Evolutionary conservation across 2,888 invertebrate species (phyloP).

Genomic region (Cephus runcator): DNA sequence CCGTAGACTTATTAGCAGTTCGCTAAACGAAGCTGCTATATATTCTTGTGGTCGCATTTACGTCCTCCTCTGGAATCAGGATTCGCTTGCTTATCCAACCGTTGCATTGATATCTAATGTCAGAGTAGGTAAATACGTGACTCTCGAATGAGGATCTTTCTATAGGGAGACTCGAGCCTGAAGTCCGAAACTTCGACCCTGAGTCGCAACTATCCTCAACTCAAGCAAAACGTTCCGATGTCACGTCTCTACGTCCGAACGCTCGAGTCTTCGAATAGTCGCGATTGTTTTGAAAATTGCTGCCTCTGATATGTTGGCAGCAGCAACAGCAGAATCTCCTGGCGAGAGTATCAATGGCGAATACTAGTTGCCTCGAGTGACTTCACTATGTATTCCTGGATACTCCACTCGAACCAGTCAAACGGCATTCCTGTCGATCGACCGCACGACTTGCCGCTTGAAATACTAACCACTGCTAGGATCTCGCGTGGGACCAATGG

Average conservation of each 20-base stretch:
- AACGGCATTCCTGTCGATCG: conserved; percentile 49
- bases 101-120: neutral
- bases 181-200: neutral
- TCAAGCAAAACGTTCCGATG: neutral
- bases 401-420: conserved; percentile 43
- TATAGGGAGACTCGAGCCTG: neutral
- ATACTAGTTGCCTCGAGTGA: neutral
- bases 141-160: neutral
- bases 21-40: too few species aligned
- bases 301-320: neutral
- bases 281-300: neutral
- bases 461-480: neutral
- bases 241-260: neutral
- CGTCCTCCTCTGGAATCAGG: too few species aligned
- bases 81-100: neutral
- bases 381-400: conserved; percentile 16
- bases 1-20: too few species aligned
- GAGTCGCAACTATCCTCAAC: neutral
- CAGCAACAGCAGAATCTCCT: neutral
- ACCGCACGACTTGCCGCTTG: conserved; percentile 8
- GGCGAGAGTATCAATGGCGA: neutral
- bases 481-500: neutral
- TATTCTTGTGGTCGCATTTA: too few species aligned
- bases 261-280: too few species aligned
- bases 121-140: neutral